Conservation (phyloP, 2,113 vertebrate genomes). For the Nymphicus hollandicus region DNA sequence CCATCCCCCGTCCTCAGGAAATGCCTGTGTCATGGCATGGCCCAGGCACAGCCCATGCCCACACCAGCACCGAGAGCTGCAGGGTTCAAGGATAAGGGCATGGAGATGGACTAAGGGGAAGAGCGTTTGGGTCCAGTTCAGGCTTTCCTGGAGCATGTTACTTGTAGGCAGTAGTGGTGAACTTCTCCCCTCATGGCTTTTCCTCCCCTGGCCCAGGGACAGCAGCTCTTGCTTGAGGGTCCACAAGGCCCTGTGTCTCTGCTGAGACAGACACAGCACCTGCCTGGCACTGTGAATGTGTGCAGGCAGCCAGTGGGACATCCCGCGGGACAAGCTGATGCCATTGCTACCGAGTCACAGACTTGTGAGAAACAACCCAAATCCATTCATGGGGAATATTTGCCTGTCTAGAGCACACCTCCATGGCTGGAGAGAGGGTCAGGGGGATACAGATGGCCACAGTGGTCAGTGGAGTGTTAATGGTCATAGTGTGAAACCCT, state of each 20-base stretch:
- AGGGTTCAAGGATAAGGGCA: background rate
- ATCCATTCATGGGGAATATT: background rate
- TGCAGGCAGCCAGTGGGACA: accelerated
- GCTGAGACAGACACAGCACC: background rate
- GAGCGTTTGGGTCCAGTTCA: background rate
- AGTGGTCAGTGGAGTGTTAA: accelerated
- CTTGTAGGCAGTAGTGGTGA: background rate
- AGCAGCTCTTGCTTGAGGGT: background rate
- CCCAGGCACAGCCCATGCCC: background rate
- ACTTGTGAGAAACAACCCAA: background rate
- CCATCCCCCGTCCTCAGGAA: background rate
- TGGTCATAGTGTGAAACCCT: background rate
- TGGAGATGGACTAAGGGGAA: background rate
- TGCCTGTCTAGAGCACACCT: background rate
- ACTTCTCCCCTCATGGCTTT: background rate
- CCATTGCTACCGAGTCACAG: background rate
- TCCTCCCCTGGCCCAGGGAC: background rate
- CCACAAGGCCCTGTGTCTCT: background rate
- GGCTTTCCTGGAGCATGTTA: background rate
- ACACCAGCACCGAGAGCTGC: accelerated
- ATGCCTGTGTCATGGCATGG: background rate
- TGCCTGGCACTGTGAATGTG: accelerated
- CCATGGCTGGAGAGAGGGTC: background rate
- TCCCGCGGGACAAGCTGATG: background rate
- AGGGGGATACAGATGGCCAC: accelerated